Evolutionary conservation across 2,888 invertebrate species (phyloP).

Genomic region (Griposia aprilina): DNA sequence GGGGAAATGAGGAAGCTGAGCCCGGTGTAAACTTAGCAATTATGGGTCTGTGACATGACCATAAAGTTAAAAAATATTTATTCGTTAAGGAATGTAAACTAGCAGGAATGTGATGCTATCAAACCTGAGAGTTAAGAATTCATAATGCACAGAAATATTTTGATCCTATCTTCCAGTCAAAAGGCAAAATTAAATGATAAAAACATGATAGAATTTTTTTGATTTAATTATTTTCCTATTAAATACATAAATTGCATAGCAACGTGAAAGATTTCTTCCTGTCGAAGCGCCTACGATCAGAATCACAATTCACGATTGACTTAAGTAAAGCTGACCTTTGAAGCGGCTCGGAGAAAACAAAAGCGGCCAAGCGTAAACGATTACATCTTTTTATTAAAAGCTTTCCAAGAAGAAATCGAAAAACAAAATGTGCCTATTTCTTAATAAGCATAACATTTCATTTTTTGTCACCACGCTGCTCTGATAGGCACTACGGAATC

Average conservation of each 20-base stretch:
- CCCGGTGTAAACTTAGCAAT: neutral
- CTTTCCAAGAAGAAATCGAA: constrained; percentile 41
- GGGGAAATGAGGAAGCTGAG: constrained; percentile 20
- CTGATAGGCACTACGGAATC: neutral
- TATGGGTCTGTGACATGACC: neutral
- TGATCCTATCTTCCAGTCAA: neutral
- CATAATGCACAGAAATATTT: neutral
- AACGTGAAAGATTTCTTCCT: constrained; percentile 17
- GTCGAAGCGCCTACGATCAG: constrained; percentile 32
- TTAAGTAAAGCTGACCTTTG: constrained; percentile 52
- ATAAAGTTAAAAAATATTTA: constrained; percentile 12
- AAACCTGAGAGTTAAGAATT: constrained; percentile 14
- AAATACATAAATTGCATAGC: constrained; percentile 2
- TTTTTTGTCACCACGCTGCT: neutral
- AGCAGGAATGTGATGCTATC: constrained; percentile 29
- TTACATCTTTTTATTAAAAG: constrained; percentile 55
- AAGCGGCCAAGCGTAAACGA: constrained; percentile 55
- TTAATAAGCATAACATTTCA: neutral
- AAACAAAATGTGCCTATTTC: constrained; percentile 5
- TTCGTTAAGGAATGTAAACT: constrained; percentile 16
- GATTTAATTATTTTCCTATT: constrained; percentile 11
- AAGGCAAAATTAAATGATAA: neutral
- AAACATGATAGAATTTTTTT: neutral
- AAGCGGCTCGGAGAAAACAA: constrained; percentile 35
- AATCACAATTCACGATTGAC: constrained; percentile 58